Conservation (phyloP, 2,888 invertebrate genomes). For the Octodonta nipae region DNA sequence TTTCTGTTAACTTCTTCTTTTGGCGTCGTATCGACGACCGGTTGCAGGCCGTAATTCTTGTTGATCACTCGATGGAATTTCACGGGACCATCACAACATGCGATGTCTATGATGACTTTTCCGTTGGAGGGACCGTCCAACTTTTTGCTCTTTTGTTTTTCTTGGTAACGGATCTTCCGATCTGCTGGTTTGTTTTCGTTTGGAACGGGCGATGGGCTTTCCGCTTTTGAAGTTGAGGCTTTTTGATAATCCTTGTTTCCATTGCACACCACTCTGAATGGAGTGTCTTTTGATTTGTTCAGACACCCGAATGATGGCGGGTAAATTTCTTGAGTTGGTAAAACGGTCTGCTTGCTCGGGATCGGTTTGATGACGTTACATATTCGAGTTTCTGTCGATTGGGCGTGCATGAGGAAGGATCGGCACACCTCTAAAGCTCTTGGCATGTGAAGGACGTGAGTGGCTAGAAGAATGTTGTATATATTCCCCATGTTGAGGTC, state of each 20-base stretch:
- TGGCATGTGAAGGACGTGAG: conserved; percentile 62
- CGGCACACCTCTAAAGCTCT: conserved; percentile 56
- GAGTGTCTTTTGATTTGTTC: conserved; percentile 30
- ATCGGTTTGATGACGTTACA: conserved; percentile 13
- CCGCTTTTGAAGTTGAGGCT: conserved; percentile 19
- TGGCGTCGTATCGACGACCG: conserved; percentile 19
- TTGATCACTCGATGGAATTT: conserved; percentile 74
- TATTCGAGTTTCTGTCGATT: conserved; percentile 16
- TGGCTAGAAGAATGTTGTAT: conserved; percentile 56
- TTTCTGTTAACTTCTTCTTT: conserved; percentile 22
- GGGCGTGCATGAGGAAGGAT: conserved; percentile 45
- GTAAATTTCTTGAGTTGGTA: conserved; percentile 14
- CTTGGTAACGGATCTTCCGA: conserved; percentile 8
- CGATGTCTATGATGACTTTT: conserved; percentile 68
- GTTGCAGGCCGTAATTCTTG: conserved; percentile 52
- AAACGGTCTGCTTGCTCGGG: conserved; percentile 20
- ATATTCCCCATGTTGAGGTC: conserved; percentile 57
- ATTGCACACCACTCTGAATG: conserved; percentile 22
- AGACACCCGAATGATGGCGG: conserved; percentile 17
- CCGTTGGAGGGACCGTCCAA: conserved; percentile 17
- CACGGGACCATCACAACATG: conserved; percentile 83
- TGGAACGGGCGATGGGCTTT: conserved; percentile 7
- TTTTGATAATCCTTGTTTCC: conserved; percentile 9
- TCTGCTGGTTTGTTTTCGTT: conserved; percentile 6
- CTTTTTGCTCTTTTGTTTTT: conserved; percentile 7